Conservation (phyloP, 2,797 vertebrate genomes). For the Sebastolobus altivelis region DNA sequence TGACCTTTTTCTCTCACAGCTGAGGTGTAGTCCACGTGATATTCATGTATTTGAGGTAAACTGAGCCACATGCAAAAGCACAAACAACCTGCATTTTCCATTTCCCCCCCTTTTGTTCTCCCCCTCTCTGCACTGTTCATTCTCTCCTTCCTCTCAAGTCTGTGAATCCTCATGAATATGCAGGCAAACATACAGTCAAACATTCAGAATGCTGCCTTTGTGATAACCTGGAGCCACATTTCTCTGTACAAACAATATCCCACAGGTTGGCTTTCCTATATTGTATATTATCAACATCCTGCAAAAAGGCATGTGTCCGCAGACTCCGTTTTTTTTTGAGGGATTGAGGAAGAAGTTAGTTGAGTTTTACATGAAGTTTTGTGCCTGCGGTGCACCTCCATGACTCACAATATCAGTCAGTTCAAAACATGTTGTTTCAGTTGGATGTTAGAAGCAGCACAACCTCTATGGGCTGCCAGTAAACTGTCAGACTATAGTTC, state of each 20-base stretch:
- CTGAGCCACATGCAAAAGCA: slow-evolving; percentile 30
- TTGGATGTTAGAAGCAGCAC: not conserved
- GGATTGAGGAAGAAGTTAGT: slow-evolving; percentile 14
- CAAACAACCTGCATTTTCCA: slow-evolving; percentile 39
- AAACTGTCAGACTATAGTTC: slow-evolving; percentile 1
- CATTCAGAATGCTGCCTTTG: slow-evolving; percentile 57
- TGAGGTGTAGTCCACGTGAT: slow-evolving; percentile 32
- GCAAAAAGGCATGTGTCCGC: slow-evolving; percentile 34
- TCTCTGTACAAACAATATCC: slow-evolving; percentile 57
- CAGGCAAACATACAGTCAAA: slow-evolving; percentile 29
- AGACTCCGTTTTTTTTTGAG: slow-evolving; percentile 3
- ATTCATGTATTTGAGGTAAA: slow-evolving; percentile 45
- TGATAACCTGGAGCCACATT: slow-evolving; percentile 61
- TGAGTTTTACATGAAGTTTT: slow-evolving; percentile 30
- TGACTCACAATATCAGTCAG: slow-evolving; percentile 17
- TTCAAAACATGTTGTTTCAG: not conserved
- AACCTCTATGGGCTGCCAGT: not conserved
- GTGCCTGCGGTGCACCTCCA: not conserved
- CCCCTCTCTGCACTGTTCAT: slow-evolving; percentile 26
- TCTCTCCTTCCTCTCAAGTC: slow-evolving; percentile 37
- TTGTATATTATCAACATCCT: slow-evolving; percentile 35
- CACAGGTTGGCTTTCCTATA: slow-evolving; percentile 10
- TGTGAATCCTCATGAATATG: slow-evolving; percentile 41
- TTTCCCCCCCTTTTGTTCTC: slow-evolving; percentile 25
- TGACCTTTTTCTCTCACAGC: slow-evolving; percentile 44